Base-by-base conservation (phyloP, 2,888 invertebrate genomes). In the Sphaerophoria taeniata region DNA sequence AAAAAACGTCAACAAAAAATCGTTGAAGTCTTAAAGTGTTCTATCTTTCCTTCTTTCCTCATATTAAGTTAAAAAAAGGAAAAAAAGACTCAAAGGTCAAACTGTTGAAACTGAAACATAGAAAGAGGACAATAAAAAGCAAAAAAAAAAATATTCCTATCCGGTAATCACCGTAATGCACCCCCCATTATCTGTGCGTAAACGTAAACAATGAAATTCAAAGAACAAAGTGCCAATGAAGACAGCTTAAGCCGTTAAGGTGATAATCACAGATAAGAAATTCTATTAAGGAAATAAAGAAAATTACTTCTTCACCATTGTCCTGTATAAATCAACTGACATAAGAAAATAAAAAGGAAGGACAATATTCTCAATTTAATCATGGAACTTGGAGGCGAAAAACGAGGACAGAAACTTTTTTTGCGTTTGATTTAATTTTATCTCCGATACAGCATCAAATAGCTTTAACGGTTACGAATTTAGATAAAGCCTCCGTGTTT, bases 241-340 rank as follows among this genome's bases (percentile, higher is more conserved):
- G 85, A 80, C 85, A 77, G 70, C 81, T 81, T 85, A 77, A 85
- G 76, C 81, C 85, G 85, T 85, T 85, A 81, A 85, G 81, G 85
- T 85, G 85, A 85, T 85, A 85, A 85, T 85, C 85, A 73, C 76
- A 85, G 85, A 85, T 85, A 85, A 91, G 90, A 89, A 91, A 90
- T 90, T 91, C 91, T 91, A 91, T 91, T 91, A 91, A 91, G 91
- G 89, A 91, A 91, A 91, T 91, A 91, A 91, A 90, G 89, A 90
- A 90, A 91, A 90, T 91, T 90, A 89, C 90, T 88, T 77, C 76
- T 39, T 61, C 14, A 24, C 69, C 81, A 73, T 77, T 83, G 81
- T 85, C 70, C 81, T 70, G 6, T 39, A 55, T 47, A 55, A 51
- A 58, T 73, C 69, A 51, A 69, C 73, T 63, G 70, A 34, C 56